Conservation (phyloP, 2,888 invertebrate genomes). For the Apamea sordens region DNA sequence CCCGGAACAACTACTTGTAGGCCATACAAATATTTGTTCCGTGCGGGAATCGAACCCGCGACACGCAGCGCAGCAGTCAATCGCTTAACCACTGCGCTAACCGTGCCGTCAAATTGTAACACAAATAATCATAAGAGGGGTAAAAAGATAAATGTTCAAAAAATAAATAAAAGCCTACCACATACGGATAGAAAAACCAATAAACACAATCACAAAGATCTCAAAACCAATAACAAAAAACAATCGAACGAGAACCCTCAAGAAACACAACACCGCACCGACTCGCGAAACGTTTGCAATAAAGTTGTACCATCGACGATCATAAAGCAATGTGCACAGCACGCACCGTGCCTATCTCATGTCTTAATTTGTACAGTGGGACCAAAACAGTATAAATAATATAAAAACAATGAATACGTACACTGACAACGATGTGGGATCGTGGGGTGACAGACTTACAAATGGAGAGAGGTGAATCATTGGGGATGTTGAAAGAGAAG, state of each 20-base stretch:
- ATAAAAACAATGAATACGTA: slow-evolving; percentile 83
- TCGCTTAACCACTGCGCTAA: too few species aligned
- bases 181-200: slow-evolving; percentile 17
- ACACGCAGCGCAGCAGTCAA: too few species aligned
- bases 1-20: too few species aligned
- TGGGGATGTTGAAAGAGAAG: background rate
- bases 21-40: too few species aligned
- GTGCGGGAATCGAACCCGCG: too few species aligned
- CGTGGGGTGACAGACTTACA: slow-evolving; percentile 57
- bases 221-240: slow-evolving; percentile 40
- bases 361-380: slow-evolving; percentile 86
- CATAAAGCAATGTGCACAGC: slow-evolving; percentile 71
- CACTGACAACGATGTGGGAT: slow-evolving; percentile 76
- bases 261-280: slow-evolving; percentile 54
- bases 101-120: background rate
- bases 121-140: background rate
- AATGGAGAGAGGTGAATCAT: slow-evolving; percentile 38
- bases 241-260: slow-evolving; percentile 24
- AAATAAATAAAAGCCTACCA: background rate
- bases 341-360: slow-evolving; percentile 73
- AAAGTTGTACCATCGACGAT: slow-evolving; percentile 63
- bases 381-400: slow-evolving; percentile 83
- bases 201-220: slow-evolving; percentile 31
- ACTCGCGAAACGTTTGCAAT: slow-evolving; percentile 60
- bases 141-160: too few species aligned